Evolutionary conservation across 2,113 vertebrate genomes (phyloP), one percentile per base, ranked within the genome.

Genomic region (Petrocephalus zakoni): DNA sequence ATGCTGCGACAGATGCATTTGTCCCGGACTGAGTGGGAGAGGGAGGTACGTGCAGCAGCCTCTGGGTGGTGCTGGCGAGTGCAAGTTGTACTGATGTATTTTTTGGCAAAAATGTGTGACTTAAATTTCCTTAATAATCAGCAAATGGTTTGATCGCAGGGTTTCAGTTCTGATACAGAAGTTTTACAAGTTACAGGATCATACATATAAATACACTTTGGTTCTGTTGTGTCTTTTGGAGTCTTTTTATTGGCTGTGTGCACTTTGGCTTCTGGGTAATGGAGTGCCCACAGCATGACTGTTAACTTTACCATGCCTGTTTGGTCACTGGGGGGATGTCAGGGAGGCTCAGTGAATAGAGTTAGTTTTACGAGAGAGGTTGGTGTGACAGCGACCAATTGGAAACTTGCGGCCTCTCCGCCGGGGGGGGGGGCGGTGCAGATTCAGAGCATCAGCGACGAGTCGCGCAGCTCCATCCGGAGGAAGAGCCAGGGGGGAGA

Each of bases 1-100:
- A 99, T 99, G 97, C 93, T 99, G 9, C 98, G 97, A 91, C 98
- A 99, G 94, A 99, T 99, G 98, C 98, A 98, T 49, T 95, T 99
- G 0, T 99, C 98, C 37, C 96, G 97, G 92, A 98, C 96, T 0
- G 98, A 99, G 94, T 94, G 94, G 37, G 97, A 99, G 92, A 94
- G 97, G 92, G 98, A 99, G 97, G 98, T 86, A 34, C 17, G 47
- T 51, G 22, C 49, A n/a, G 22, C 82, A 52, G 72, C 29, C 21
- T 85, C 17, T 86, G 51, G 25, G 29, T 42, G 29, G 37, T 8
- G 17, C 17, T 42, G 72, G 72, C 10, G 1, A 78, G 5, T 75
- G 34, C 11, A 15, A 37, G 37, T 75, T 37, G 17, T 37, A 7
- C 22, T 37, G 72, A 37, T 42, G 42, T 42, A n/a, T 5, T 78